phyloP scores from a whole-genome alignment of 2,797 vertebrate genomes.

The Malacoraja senta region DNA sequence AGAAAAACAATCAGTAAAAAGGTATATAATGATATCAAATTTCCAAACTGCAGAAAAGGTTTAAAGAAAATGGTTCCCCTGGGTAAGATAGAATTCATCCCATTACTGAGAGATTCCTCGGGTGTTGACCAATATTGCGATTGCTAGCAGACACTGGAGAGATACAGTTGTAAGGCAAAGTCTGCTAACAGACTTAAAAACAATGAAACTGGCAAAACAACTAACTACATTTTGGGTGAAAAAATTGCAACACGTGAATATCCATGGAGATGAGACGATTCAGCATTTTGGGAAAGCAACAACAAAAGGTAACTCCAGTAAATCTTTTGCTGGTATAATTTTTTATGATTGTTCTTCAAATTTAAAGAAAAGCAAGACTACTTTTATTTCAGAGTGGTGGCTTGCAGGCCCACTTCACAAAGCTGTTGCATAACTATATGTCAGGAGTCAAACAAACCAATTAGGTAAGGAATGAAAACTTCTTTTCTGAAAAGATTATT shows the following conservation, averaged over 20 bases:
- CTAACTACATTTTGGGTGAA: background rate
- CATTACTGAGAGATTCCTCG: background rate
- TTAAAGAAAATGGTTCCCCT: background rate
- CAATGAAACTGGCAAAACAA: background rate
- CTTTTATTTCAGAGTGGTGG: no score
- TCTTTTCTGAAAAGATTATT: no score
- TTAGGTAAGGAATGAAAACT: no score
- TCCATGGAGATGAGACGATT: no score
- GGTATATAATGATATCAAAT: background rate
- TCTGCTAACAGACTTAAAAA: background rate
- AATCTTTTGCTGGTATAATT: background rate
- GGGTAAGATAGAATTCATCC: background rate
- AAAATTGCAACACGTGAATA: background rate
- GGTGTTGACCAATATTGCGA: background rate
- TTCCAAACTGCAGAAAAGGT: background rate
- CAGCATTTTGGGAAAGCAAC: background rate
- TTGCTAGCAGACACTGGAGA: background rate
- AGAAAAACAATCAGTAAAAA: background rate
- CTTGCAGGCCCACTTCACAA: no score
- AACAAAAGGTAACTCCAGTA: background rate
- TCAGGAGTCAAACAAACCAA: no score
- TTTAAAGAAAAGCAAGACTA: no score
- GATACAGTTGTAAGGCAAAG: background rate
- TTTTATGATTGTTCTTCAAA: no score
- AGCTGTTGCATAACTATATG: no score